Evolutionary conservation across 2,113 vertebrate genomes (phyloP), one percentile per base, ranked within the genome.

Genomic region (Ancistrus triradiatus): DNA sequence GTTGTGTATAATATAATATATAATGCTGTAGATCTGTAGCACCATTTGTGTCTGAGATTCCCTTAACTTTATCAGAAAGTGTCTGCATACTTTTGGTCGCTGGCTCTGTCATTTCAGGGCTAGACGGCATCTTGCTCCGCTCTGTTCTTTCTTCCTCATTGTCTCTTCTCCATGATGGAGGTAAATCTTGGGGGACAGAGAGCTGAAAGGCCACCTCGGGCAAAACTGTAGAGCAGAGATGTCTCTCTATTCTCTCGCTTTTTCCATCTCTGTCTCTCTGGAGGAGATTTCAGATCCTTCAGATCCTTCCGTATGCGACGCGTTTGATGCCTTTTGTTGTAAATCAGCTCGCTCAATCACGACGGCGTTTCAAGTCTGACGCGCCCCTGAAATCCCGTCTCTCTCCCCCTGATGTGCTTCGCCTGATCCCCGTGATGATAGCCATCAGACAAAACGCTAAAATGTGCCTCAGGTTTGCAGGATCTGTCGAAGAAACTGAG

Each of bases 91-190:
- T n/a, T n/a, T n/a, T n/a, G n/a, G n/a, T n/a, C n/a, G n/a, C n/a
- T n/a, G n/a, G n/a, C n/a, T n/a, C n/a, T n/a, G n/a, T n/a, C n/a
- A n/a, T n/a, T n/a, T n/a, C n/a, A 7, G 27, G 7, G 27, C 27
- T 31, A 7, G 7, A 31, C 3, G 27, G 7, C 27, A 3, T 7
- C 3, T 7, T 31, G 27, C 27, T 31, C 3, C 27, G 3, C 3
- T 7, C 27, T 7, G 27, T 31, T 40, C 17, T 48, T 27, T 27
- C 25, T 43, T 19, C 27, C 9, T 55, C 21, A 0, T 14, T 78
- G 78, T 44, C 43, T 68, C 74, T 71, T 63, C 52, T 70, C 69
- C 64, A 72, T 72, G 40, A 42, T 44, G 40, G 22, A 18, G 53
- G 42, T 11, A 18, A 28, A 15, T 59, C 56, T 59, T 22, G 38